Conservation (phyloP, 1,140 invertebrate species). For the Mycetomoellerius zeteki region DNA sequence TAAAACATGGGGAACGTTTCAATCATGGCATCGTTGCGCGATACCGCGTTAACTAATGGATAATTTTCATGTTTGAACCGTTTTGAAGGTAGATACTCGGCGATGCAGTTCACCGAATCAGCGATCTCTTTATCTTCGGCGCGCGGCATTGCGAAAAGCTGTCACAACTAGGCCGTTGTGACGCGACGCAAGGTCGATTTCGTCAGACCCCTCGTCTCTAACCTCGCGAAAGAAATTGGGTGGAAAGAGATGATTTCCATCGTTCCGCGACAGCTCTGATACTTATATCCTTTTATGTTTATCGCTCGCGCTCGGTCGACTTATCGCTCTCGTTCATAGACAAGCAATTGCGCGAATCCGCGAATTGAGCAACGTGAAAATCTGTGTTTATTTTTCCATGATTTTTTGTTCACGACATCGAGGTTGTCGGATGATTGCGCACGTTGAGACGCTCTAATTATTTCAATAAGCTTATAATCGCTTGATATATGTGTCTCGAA, state of each 20-base stretch:
- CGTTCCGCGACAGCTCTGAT: not conserved
- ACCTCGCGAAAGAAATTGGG: slow-evolving; percentile 29
- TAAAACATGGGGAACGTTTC: not conserved
- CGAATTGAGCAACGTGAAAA: not conserved
- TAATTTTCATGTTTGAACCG: not conserved
- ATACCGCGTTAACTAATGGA: not conserved
- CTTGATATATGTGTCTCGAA: no score
- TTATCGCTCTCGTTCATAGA: not conserved
- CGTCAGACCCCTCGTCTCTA: not conserved
- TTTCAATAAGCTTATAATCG: no score
- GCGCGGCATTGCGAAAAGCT: not conserved
- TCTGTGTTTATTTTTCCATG: not conserved
- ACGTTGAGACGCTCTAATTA: no score
- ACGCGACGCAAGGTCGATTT: slow-evolving; percentile 47
- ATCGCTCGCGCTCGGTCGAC: not conserved
- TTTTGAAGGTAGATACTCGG: not conserved
- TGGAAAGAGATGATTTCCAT: slow-evolving; percentile 16
- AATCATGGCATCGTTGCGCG: not conserved
- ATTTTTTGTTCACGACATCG: no score
- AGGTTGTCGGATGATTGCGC: no score
- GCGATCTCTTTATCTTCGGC: slow-evolving; percentile 37
- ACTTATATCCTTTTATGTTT: not conserved
- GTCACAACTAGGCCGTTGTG: slow-evolving; percentile 39
- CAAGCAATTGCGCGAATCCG: not conserved
- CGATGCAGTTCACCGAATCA: not conserved